Conservation (phyloP, 2,113 vertebrate species). For the Melanocharis versteri region DNA sequence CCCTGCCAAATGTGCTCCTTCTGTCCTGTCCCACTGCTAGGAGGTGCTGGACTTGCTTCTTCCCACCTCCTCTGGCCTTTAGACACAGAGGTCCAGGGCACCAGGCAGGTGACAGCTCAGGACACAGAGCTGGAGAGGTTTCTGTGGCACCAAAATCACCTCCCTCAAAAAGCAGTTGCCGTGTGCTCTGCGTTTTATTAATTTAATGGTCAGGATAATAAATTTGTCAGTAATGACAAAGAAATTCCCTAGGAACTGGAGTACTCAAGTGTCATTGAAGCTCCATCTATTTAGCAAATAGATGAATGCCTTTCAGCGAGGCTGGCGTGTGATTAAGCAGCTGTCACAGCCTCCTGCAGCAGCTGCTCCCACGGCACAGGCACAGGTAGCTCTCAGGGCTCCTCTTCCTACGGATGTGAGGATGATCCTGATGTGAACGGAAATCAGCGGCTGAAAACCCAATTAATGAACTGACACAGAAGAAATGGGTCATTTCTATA, state of each 20-base stretch:
- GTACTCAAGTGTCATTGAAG: constrained; percentile 53
- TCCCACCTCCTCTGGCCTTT: neutral
- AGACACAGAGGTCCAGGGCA: neutral
- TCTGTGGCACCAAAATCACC: neutral
- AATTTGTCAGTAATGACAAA: constrained; percentile 53
- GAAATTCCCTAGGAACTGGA: constrained; percentile 51
- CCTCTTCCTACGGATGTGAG: neutral
- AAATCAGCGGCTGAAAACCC: neutral
- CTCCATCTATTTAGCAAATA: constrained; percentile 61
- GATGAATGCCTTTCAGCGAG: constrained; percentile 38
- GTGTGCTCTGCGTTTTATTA: neutral
- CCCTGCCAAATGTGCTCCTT: neutral
- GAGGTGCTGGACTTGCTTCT: neutral
- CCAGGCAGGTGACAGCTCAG: neutral
- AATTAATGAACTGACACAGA: neutral
- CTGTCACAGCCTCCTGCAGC: neutral
- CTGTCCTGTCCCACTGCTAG: neutral
- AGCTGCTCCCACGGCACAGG: neutral
- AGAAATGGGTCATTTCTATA: neutral
- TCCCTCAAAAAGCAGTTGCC: neutral
- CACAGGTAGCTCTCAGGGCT: neutral
- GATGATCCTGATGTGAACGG: neutral
- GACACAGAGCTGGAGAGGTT: neutral
- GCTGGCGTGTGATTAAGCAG: constrained; percentile 29
- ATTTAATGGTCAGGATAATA: constrained; percentile 54